phyloP scores from a whole-genome alignment of 2,888 invertebrate genomes.

The Lumbricus terrestris region DNA sequence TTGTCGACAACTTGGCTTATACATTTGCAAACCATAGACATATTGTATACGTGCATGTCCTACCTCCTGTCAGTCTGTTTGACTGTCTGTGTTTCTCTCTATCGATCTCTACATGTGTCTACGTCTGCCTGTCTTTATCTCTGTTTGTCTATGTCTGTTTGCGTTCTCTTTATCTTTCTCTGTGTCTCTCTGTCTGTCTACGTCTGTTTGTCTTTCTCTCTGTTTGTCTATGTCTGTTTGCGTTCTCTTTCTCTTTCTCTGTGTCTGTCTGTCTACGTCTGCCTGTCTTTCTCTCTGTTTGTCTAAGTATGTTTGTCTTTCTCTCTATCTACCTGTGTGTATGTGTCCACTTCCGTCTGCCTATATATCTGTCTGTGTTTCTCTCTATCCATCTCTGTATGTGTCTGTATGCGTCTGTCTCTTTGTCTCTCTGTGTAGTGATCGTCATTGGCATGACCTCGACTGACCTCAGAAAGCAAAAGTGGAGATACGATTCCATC shows the following conservation, averaged over 20 bases:
- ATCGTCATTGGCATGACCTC: not conserved
- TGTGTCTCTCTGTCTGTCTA: not conserved
- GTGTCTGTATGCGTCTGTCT: not conserved
- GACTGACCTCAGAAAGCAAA: not conserved
- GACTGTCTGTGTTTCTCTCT: too few species aligned
- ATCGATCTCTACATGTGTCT: too few species aligned
- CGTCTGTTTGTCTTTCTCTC: not conserved
- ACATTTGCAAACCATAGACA: too few species aligned
- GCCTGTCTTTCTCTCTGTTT: not conserved
- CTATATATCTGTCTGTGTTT: too few species aligned
- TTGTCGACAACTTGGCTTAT: not conserved
- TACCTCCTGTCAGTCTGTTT: not conserved
- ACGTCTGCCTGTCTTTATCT: too few species aligned
- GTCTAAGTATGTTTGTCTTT: not conserved
- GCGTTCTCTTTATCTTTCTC: too few species aligned
- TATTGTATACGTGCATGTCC: not conserved
- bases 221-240: not conserved
- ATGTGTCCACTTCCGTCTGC: not conserved
- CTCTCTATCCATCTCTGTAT: too few species aligned
- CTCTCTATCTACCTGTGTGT: too few species aligned
- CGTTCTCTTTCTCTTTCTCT: too few species aligned
- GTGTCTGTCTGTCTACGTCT: too few species aligned
- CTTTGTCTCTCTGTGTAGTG: not conserved
- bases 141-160: too few species aligned
- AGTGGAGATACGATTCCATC: not conserved